These are phyloP conservation scores for Cosmopolites sordidus DNA, from an alignment of 2,888 invertebrate species.

Conservation along the genomic window DNA sequence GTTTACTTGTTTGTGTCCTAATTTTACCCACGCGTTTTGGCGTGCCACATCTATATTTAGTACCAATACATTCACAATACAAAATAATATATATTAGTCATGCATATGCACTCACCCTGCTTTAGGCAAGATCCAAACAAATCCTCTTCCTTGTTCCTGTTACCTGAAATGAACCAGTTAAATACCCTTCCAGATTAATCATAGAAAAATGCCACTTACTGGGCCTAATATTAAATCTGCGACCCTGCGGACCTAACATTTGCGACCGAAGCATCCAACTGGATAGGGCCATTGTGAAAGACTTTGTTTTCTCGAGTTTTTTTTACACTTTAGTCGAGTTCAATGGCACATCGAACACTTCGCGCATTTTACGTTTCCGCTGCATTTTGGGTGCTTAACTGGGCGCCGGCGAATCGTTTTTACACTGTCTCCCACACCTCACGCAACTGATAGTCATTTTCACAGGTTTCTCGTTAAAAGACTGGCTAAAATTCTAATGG, in stretches of 20 bases:
- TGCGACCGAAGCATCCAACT: constrained; percentile 54
- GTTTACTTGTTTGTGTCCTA: constrained; percentile 16
- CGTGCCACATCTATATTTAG: constrained; percentile 10
- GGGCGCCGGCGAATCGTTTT: background rate
- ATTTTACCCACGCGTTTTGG: constrained; percentile 12
- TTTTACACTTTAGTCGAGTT: constrained; percentile 18
- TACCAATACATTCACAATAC: constrained; percentile 12
- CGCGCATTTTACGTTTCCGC: constrained; percentile 7
- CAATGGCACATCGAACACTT: constrained; percentile 15
- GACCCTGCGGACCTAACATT: constrained; percentile 24
- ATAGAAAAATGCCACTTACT: constrained; percentile 28
- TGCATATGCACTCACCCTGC: constrained; percentile 29
- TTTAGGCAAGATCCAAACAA: constrained; percentile 30
- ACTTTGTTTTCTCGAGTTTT: constrained; percentile 7
- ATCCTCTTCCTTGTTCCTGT: constrained; percentile 50
- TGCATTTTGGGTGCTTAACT: constrained; percentile 4
- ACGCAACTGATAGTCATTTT: constrained; percentile 2
- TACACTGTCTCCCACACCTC: background rate
- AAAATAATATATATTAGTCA: constrained; percentile 23
- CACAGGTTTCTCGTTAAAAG: constrained; percentile 1
- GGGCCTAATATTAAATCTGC: constrained; percentile 49
- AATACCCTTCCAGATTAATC: background rate
- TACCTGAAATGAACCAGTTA: constrained; percentile 47
- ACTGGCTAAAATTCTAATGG: constrained; percentile 10
- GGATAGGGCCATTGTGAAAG: constrained; percentile 50